Evolutionary conservation across 2,797 vertebrate genomes (phyloP).

Genomic region (Hyperoplus immaculatus): DNA sequence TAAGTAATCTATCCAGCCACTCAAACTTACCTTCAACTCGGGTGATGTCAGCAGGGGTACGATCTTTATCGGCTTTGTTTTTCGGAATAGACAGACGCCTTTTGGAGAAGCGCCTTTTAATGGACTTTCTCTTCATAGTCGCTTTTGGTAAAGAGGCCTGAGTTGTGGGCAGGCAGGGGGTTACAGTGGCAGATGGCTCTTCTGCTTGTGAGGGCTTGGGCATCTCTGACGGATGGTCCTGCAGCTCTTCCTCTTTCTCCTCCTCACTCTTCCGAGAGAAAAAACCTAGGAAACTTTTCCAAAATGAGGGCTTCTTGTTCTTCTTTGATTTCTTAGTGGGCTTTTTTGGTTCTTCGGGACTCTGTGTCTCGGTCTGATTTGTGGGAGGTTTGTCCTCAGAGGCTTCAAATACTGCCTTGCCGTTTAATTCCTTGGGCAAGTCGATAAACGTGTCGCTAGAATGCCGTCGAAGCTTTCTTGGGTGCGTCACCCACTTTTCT

Average conservation of each 20-base stretch:
- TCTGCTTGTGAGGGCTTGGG: neutral
- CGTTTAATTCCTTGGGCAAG: neutral
- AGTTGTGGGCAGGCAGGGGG: slow-evolving; percentile 57
- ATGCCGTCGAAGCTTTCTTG: slow-evolving; percentile 56
- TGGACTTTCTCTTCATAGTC: slow-evolving; percentile 65
- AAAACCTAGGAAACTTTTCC: slow-evolving; percentile 84
- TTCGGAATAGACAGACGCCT: slow-evolving; percentile 79
- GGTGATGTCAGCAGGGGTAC: slow-evolving; percentile 70
- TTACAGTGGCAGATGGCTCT: neutral
- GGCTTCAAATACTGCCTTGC: neutral
- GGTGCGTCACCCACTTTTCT: slow-evolving; percentile 75
- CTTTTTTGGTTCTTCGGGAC: slow-evolving; percentile 20
- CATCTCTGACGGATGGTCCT: slow-evolving; percentile 53
- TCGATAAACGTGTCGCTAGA: slow-evolving; percentile 81
- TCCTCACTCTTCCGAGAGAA: slow-evolving; percentile 78
- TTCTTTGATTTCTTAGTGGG: slow-evolving; percentile 70
- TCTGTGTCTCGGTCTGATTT: rapidly evolving
- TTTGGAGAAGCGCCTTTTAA: slow-evolving; percentile 77
- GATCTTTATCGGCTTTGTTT: slow-evolving; percentile 58
- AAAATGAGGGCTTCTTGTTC: slow-evolving; percentile 74
- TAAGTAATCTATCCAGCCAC: rapidly evolving
- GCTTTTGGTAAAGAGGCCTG: slow-evolving; percentile 33
- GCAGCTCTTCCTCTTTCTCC: slow-evolving; percentile 82
- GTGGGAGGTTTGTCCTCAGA: rapidly evolving
- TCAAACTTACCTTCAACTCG: slow-evolving; percentile 64